Evolutionary conservation across 1,140 invertebrate genomes (phyloP), one percentile per base, ranked within the genome.

Genomic region (Pseudomyrmex concolor): DNA sequence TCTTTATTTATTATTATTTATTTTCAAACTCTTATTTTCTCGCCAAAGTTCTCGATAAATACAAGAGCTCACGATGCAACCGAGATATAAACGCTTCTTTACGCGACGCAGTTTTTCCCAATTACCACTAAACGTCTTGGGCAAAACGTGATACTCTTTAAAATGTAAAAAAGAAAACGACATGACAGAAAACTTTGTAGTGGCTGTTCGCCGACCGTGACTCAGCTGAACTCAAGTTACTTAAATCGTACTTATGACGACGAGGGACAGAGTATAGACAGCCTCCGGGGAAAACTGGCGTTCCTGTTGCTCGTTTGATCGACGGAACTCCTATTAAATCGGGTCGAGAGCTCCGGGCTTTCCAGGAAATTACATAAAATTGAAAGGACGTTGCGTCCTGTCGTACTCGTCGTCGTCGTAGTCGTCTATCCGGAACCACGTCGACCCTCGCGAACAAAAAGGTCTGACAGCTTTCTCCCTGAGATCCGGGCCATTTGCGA

Each of bases 361-460:
- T 73, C 10, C 87, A 82, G 89, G 82, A 91, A 91, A 90, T 90
- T 88, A 89, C 89, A 83, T 90, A 89, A 91, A 91, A 90, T 91
- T 89, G 89, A 87, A 91, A 91, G 80, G 83, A 85, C 84, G 63
- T 57, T 19, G 64, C 54, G 34, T 82, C 70, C 76, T 43, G 66
- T 57, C 59, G 55, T 73, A 54, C 57, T 60, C 68, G 12, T 25
- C 78, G 34, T 34, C 5, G 34, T 34, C 48, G 51, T 60, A 55
- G 12, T 25, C 78, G 59, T 72, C 48, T 22, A 22, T 74, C 64
- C 17, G 73, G 62, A 62, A 22, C 19, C 22, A 70, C 25, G 68
- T 66, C 60, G 50, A 62, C n/a, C 10, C 60, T 22, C 66, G 66
- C 22, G 22, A 68, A 51, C 77, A 73, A 74, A 84, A 84, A 57